These are phyloP conservation scores for Atractosteus spatula DNA, from an alignment of 2,113 vertebrate species.

Conservation along the genomic window DNA sequence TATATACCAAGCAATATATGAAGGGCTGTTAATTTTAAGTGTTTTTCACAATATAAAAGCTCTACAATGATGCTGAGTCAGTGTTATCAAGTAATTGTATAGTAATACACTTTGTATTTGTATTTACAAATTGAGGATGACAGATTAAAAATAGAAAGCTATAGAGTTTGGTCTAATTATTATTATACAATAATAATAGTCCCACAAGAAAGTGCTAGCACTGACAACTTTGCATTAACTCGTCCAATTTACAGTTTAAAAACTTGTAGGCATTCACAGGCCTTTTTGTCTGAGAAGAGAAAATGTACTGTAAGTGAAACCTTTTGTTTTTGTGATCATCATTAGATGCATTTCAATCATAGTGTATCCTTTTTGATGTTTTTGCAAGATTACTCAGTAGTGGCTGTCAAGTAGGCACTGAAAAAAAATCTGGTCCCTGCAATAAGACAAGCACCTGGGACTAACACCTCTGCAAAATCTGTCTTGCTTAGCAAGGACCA, in stretches of 20 bases:
- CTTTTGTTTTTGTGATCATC: too few relatives aligned
- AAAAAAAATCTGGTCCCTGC: background rate
- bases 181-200: background rate
- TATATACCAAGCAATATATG: slow-evolving; percentile 22
- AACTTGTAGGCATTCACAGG: too few relatives aligned
- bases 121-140: background rate
- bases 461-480: background rate
- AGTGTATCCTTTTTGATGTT: background rate
- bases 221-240: too few relatives aligned
- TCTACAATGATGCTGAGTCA: slow-evolving; percentile 7
- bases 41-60: slow-evolving; percentile 23
- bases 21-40: slow-evolving; percentile 29
- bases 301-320: too few relatives aligned
- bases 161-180: background rate
- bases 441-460: slow-evolving; percentile 2
- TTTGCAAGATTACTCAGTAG: background rate
- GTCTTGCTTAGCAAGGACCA: background rate
- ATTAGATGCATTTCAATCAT: too few relatives aligned
- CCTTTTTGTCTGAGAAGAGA: too few relatives aligned
- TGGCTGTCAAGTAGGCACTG: background rate
- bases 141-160: slow-evolving; percentile 4
- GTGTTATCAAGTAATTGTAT: slow-evolving; percentile 20
- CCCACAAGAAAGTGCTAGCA: too few relatives aligned
- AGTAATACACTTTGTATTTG: slow-evolving; percentile 8
- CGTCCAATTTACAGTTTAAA: too few relatives aligned